Percentiles rank a stretch among this genome's conserved stretches.
These are phyloP conservation scores for Drosophila histrio DNA, from an alignment of 2,888 invertebrate species.

Conservation along the genomic window DNA sequence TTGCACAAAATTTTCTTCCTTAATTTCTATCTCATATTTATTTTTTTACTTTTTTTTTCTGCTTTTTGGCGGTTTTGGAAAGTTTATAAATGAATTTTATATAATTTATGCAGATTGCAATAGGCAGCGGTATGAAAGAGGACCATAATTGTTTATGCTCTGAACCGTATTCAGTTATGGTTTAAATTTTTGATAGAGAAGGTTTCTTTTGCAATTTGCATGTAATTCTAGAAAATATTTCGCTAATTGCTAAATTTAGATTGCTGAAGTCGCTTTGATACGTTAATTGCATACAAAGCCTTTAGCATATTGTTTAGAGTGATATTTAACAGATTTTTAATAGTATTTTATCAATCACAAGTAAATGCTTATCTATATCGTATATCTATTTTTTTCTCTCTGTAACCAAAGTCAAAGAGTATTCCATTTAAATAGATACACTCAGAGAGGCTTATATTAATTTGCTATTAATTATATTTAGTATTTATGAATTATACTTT, in stretches of 20 bases:
- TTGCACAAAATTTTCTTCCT: slow-evolving; percentile 19
- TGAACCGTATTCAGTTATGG: slow-evolving; percentile 11
- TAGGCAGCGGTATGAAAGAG: slow-evolving; percentile 22
- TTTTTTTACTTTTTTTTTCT: background rate
- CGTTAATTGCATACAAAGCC: background rate
- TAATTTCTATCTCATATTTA: background rate
- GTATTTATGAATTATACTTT: background rate
- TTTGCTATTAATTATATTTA: background rate
- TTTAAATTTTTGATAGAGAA: slow-evolving; percentile 19
- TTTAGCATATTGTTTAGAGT: no score
- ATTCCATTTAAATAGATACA: background rate
- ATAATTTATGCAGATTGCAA: slow-evolving; percentile 43
- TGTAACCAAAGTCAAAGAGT: background rate
- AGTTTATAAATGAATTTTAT: slow-evolving; percentile 34
- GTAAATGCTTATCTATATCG: no score
- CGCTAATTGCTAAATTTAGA: slow-evolving; percentile 4
- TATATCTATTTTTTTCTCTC: no score
- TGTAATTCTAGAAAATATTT: slow-evolving; percentile 8
- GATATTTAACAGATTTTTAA: no score
- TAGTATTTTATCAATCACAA: no score
- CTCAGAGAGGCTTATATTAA: background rate
- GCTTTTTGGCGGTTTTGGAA: background rate
- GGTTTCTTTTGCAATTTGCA: slow-evolving; percentile 18
- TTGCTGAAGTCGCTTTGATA: no score
- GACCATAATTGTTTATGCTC: slow-evolving; percentile 20